Evolutionary conservation across 2,888 invertebrate species (phyloP), one percentile per base, ranked within the genome.

Genomic region (Criorhina ranunculi): DNA sequence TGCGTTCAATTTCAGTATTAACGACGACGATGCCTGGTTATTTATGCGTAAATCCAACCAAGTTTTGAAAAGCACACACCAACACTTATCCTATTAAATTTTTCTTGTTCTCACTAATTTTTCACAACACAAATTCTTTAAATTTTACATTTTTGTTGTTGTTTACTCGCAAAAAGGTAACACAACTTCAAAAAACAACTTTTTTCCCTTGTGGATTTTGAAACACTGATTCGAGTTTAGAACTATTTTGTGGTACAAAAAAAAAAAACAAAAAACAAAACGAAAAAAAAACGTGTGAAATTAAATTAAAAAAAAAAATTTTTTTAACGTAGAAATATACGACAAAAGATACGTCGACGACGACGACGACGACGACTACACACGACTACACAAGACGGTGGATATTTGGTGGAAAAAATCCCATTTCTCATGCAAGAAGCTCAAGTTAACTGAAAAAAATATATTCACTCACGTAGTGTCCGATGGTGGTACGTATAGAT

Each of bases 301-400:
- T 12, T 37, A 29, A 40, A 60, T 72, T 51, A 53, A 62, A 53
- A n/a, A 60, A 59, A 59, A 15, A 11, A 59, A 37, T 3, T 3
- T 3, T 24, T 24, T 35, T 44, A 57, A 31, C 49, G 60, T 31
- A 60, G 17, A 60, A 60, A 3, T 42, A 3, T 42, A n/a, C n/a
- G 42, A 62, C 60, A 62, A 62, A 62, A 42, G 33, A 62, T 42
- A 73, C 62, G 37, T 51, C 72, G 62, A 53, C 60, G 53, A 53
- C 73, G 53, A 62, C 73, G 53, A 62, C 62, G 62, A 62, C 60
- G 53, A 24, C 24, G 24, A 24, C 24, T 24, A 24, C 24, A 42
- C 44, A 62, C 73, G 33, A 62, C 62, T 60, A 49, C 40, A 33
- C 51, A 60, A 40, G 31, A 72, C 51, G 15, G 44, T 53, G 53